These are phyloP conservation scores for Motacilla tschutschensis DNA, from an alignment of 2,113 vertebrate species.

Conservation along the genomic window DNA sequence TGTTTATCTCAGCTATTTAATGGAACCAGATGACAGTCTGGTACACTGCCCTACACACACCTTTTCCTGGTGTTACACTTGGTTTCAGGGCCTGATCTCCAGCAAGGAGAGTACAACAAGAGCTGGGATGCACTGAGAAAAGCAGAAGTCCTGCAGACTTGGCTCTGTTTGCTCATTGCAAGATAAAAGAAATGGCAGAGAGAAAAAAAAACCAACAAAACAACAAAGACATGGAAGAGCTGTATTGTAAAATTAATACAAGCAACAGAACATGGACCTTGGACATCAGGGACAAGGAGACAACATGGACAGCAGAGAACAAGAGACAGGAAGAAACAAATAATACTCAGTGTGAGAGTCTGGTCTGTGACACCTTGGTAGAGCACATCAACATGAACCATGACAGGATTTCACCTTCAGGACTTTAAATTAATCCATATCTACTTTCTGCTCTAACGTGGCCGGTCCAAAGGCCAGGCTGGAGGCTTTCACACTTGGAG, in stretches of 20 bases:
- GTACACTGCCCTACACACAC: neutral
- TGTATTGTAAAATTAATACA: neutral
- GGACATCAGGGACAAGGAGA: neutral
- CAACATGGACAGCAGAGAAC: neutral
- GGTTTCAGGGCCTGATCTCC: neutral
- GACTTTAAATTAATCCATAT: neutral
- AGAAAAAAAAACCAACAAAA: neutral
- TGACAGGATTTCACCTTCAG: neutral
- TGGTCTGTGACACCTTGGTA: neutral
- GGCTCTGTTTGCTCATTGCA: neutral
- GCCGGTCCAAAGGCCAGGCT: neutral
- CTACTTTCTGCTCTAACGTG: neutral
- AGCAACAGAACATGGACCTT: neutral
- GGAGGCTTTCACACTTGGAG: neutral
- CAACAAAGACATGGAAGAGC: neutral
- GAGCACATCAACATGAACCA: neutral
- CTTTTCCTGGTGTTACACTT: neutral
- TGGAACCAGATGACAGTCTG: neutral
- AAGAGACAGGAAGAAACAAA: neutral
- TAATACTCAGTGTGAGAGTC: neutral
- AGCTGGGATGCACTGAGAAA: neutral
- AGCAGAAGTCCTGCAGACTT: neutral
- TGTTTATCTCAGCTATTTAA: neutral
- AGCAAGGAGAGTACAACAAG: neutral
- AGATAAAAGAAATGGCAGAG: neutral